Evolutionary conservation across 1,140 invertebrate species (phyloP), one percentile per base, ranked within the genome.

Genomic region (Drosophila kurseongensis): DNA sequence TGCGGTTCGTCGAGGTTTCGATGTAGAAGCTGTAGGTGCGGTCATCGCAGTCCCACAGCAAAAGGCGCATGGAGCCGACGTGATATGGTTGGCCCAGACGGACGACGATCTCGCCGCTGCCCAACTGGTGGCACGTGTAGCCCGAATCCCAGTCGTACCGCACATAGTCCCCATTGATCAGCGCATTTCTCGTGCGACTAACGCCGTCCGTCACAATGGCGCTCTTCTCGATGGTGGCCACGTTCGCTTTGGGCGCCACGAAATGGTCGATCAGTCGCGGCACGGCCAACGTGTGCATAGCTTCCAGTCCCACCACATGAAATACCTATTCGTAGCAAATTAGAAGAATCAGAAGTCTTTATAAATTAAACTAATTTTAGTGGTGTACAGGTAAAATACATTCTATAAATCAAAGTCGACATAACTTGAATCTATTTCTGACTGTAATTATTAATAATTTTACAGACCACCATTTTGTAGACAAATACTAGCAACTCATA

Each of bases 11-110:
- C 13, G 98, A 99, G 4, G 98, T 97, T 94, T 99, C 98, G 38
- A 99, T 96, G 91, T 97, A 98, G 92, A 98, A 99, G 68, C 96
- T 97, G 93, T 99, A 99, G 75, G 95, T 96, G 41, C 99, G 94
- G 91, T 99, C 97, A 93, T 99, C 99, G 93, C 98, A 99, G 93
- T 99, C 98, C 99, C 99, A 99, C 54, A 99, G 93, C 45, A 99
- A 93, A 83, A 99, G 93, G 83, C 97, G 95, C 94, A 99, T 96
- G 7, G 97, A 98, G 50, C 96, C 95, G 56, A 99, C 95, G 71
- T 98, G 94, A 93, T 98, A 99, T 1, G 99, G 98, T 93, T 99
- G 99, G 16, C 97, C 97, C 65, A 99, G 94, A 93, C 99, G 98
- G 60, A 99, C 96, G 69, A 98, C 94, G 90, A 99, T 99, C 69